A percentile compares a stretch with the other conserved stretches of the same genome.
These are phyloP conservation scores for Ptychodera flava DNA, from an alignment of 35 echinoderm and acorn worm genomes.

Conservation along the genomic window DNA sequence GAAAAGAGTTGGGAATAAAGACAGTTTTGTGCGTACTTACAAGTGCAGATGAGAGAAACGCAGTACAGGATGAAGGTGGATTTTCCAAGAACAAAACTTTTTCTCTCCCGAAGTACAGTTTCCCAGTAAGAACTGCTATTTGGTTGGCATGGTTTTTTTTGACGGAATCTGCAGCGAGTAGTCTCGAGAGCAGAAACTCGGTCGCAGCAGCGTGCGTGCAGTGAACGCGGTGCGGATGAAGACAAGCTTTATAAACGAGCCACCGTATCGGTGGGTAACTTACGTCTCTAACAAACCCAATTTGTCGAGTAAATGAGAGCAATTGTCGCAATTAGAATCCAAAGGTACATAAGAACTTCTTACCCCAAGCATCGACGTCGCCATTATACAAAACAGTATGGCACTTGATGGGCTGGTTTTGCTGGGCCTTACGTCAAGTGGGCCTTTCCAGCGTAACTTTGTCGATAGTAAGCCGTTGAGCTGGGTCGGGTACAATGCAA, in stretches of 20 bases:
- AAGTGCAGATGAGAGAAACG: background rate
- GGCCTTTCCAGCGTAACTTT: background rate
- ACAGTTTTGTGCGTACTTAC: too few species aligned
- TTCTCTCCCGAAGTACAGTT: too few species aligned
- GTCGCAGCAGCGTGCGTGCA: background rate
- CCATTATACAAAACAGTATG: background rate
- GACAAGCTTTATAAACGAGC: background rate
- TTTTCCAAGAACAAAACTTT: too few species aligned
- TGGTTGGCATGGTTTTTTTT: too few species aligned
- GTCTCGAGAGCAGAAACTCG: too few species aligned
- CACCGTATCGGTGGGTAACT: background rate
- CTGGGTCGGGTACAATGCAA: background rate
- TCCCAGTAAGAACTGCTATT: too few species aligned
- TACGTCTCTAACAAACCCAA: background rate
- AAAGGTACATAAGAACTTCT: background rate
- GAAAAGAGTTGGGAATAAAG: too few species aligned
- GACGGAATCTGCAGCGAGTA: too few species aligned
- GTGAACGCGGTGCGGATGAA: background rate
- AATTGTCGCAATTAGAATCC: background rate
- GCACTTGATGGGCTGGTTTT: too few species aligned
- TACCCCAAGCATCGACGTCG: background rate
- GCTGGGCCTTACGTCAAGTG: background rate
- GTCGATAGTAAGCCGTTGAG: background rate
- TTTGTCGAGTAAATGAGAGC: background rate
- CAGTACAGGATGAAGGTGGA: background rate